Evolutionary conservation across 2,888 invertebrate genomes (phyloP).

Genomic region (Pardosa pseudoannulata): DNA sequence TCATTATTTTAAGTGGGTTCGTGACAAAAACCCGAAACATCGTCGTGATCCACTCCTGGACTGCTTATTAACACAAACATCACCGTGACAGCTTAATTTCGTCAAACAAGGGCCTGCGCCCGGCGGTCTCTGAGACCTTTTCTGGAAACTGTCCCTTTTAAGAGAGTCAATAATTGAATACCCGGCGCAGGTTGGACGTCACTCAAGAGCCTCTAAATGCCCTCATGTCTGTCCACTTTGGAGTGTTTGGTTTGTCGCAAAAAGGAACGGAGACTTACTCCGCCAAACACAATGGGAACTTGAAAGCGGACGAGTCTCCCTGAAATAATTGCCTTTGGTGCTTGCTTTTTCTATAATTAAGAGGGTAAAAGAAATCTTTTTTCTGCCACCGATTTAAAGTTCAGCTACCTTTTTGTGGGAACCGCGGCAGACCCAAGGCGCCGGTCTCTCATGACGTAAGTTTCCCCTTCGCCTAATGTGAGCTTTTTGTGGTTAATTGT

Average conservation of each 20-base stretch:
- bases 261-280: constrained; percentile 19
- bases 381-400: constrained; percentile 4
- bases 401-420: constrained; percentile 45
- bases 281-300: constrained; percentile 9
- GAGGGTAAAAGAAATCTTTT: background rate
- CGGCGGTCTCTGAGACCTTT: background rate
- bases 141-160: background rate
- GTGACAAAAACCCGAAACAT: constrained; percentile 44
- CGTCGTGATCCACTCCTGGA: constrained; percentile 20
- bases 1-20: constrained; percentile 55
- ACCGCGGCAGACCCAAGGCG: background rate
- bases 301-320: background rate
- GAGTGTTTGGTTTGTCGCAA: constrained; percentile 40
- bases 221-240: constrained; percentile 12
- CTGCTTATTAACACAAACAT: constrained; percentile 66
- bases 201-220: constrained; percentile 29
- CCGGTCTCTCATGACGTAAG: background rate
- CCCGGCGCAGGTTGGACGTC: constrained; percentile 14
- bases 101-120: background rate
- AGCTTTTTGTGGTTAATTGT: background rate
- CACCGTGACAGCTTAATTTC: constrained; percentile 57
- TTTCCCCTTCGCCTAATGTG: background rate
- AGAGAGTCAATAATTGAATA: constrained; percentile 45
- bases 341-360: constrained; percentile 1
- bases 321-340: background rate